Conservation (phyloP, 2,888 invertebrate genomes). For the Azorinus chamasolen region DNA sequence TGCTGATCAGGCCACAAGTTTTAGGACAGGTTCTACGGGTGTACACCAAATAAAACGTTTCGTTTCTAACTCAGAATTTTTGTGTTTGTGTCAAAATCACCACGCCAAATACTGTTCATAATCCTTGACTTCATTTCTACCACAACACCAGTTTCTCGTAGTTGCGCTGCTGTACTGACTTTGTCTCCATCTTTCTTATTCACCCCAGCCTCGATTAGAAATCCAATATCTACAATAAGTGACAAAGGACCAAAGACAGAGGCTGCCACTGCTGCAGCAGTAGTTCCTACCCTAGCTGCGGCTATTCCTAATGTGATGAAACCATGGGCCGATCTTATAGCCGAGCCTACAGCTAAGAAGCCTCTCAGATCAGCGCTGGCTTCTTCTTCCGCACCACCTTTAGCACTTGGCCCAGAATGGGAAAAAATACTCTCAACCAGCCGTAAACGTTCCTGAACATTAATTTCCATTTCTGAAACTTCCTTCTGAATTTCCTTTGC, state of each 20-base stretch:
- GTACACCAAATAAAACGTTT: no score
- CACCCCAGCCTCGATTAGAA: conserved; percentile 24
- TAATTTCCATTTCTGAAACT: conserved; percentile 15
- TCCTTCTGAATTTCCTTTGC: conserved; percentile 18
- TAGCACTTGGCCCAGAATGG: neutral
- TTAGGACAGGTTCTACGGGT: no score
- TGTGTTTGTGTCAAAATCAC: no score
- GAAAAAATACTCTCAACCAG: neutral
- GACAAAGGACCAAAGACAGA: conserved; percentile 26
- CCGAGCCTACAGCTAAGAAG: conserved; percentile 25
- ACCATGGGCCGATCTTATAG: conserved; percentile 13
- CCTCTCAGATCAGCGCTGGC: conserved; percentile 9
- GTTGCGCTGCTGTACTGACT: conserved; percentile 9
- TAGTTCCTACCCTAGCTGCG: conserved; percentile 11
- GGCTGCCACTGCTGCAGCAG: conserved; percentile 11
- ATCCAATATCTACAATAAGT: conserved; percentile 21
- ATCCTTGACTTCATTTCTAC: conserved; percentile 10
- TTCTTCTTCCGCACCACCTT: conserved; percentile 1
- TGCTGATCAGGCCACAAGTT: no score
- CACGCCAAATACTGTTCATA: no score
- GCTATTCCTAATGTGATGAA: neutral
- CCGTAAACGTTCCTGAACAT: neutral
- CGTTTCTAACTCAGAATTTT: no score
- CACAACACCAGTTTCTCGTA: conserved; percentile 8
- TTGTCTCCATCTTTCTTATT: conserved; percentile 16